Evolutionary conservation across 2,113 vertebrate genomes (phyloP), one percentile per base, ranked within the genome.

Genomic region (Condylura cristata): DNA sequence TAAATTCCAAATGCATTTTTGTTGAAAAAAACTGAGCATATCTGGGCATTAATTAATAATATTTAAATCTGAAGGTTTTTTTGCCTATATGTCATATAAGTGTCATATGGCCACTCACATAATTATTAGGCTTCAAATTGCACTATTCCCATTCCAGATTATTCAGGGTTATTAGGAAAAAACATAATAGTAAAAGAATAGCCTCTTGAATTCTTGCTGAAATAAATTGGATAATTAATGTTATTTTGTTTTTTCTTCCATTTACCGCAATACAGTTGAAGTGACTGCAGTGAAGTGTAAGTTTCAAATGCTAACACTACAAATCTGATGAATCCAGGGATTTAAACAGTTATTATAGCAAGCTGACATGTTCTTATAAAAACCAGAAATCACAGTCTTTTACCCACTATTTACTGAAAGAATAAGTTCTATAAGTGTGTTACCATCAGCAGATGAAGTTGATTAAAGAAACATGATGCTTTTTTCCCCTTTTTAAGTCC

Each of bases 271-370:
- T 74, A 51, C 17, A 81, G 10, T 56, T 85, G 41, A 81, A 53
- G 3, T 79, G 34, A 89, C n/a, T 81, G 9, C 17, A 78, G 0
- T 30, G 84, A 41, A 92, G 18, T 63, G 0, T 71, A 88, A 61
- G 30, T 89, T 89, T 96, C 28, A 83, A 86, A 84, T 75, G 8
- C 24, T 68, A 93, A 58, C 13, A 83, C 22, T 56, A 75, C 26
- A 93, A 7, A 58, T 60, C 6, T 75, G 20, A 53, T 87, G 28
- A 78, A 51, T 74, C 66, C 56, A 85, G 8, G 8, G 3, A 89
- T 76, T 95, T 95, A 80, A 91, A 71, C 58, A 72, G 24, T 80
- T 84, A 71, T 78, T 41, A 51, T 32, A 71, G 46, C 22, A 93
- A 95, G 79, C 20, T 53, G 28, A 53, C 17, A 74, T 30, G 8